Conservation (phyloP, 2,113 vertebrate species). For the Pterocles burchelli region DNA sequence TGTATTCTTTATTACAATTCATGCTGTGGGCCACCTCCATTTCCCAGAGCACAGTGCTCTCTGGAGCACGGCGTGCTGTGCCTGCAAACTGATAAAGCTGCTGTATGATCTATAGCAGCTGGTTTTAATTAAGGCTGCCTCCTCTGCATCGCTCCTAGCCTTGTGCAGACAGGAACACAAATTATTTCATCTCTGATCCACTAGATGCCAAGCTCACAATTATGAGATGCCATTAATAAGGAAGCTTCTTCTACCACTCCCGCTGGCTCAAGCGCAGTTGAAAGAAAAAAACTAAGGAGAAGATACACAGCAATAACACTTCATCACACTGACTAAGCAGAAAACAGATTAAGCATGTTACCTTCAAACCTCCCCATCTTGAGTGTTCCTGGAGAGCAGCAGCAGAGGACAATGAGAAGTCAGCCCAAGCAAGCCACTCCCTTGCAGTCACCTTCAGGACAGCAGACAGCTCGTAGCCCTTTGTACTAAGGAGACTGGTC, state of each 20-base stretch:
- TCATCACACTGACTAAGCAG: not conserved
- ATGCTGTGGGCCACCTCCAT: not conserved
- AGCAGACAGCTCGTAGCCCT: not conserved
- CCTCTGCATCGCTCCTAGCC: not conserved
- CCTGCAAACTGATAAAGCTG: not conserved
- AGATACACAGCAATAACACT: not conserved
- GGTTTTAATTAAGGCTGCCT: conserved; percentile 53
- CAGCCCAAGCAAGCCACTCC: not conserved
- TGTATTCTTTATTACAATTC: accelerated
- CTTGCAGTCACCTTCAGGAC: not conserved
- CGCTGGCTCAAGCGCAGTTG: not conserved
- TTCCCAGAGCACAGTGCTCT: not conserved
- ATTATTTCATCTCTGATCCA: not conserved
- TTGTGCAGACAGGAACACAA: not conserved
- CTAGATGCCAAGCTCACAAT: not conserved
- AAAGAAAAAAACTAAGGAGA: not conserved
- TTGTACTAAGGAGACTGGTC: not conserved
- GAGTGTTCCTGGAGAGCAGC: not conserved
- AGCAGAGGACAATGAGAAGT: not conserved
- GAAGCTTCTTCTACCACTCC: not conserved
- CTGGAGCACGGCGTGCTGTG: accelerated
- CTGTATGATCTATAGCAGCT: not conserved
- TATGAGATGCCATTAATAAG: not conserved
- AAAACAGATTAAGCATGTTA: not conserved
- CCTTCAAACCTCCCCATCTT: not conserved